A percentile compares a stretch with the other conserved stretches of the same genome.
Evolutionary conservation across 2,888 invertebrate genomes (phyloP).

Genomic region (Odontomyia ornata): DNA sequence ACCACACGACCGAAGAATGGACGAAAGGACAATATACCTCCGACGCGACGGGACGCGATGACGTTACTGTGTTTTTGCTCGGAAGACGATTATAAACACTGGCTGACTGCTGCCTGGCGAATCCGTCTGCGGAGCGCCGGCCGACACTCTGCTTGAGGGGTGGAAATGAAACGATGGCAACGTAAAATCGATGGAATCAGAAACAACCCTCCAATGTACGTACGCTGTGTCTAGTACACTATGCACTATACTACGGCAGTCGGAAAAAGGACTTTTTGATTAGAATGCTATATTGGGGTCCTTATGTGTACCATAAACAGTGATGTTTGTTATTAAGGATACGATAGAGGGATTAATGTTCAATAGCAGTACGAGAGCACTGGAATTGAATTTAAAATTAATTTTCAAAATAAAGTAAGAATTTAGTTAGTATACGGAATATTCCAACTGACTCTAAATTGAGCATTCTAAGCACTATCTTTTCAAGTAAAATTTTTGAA

Average conservation of each 20-base stretch:
- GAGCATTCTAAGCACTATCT: too few species aligned
- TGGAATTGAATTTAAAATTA: too few species aligned
- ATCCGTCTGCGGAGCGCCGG: constrained; percentile 29
- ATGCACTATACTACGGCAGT: not conserved
- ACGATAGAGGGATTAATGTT: too few species aligned
- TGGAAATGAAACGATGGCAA: constrained; percentile 40
- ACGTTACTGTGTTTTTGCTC: constrained; percentile 13
- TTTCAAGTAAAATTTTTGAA: too few species aligned
- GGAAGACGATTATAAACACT: constrained; percentile 25
- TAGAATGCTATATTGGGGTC: not conserved
- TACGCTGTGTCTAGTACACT: constrained; percentile 4
- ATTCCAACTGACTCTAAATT: too few species aligned
- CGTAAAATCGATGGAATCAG: constrained; percentile 40
- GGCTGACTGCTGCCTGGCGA: not conserved
- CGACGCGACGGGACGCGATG: constrained; percentile 8
- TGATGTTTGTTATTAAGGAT: not conserved
- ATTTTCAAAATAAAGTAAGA: too few species aligned
- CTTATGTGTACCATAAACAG: not conserved
- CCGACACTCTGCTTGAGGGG: constrained; percentile 11
- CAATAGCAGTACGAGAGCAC: too few species aligned
- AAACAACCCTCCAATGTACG: constrained; percentile 29
- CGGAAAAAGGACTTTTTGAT: not conserved
- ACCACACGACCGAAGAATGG: not conserved
- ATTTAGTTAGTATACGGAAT: too few species aligned
- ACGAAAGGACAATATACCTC: not conserved